Conservation (phyloP, 2,113 vertebrate species). For the Oostethus manadensis region DNA sequence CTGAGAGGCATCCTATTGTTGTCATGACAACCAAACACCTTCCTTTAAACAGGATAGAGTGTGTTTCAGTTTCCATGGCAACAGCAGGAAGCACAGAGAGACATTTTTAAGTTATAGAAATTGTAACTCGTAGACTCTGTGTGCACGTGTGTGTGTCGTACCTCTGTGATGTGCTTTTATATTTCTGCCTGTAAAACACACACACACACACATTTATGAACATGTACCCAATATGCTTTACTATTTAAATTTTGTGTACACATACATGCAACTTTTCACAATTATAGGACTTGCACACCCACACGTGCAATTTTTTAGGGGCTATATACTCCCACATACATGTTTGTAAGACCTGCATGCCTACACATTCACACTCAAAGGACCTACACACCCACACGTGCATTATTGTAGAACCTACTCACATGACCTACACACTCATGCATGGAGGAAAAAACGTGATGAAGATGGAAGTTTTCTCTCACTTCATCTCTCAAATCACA, state of each 20-base stretch:
- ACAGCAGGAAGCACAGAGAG: slow-evolving; percentile 52
- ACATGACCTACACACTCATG: background rate
- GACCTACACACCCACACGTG: background rate
- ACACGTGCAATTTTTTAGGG: too few species aligned
- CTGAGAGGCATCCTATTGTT: slow-evolving; percentile 20
- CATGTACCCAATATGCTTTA: too few species aligned
- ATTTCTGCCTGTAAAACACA: slow-evolving; percentile 75
- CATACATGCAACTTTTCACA: too few species aligned
- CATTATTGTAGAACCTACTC: background rate
- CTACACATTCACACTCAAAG: background rate
- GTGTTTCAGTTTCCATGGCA: slow-evolving; percentile 44
- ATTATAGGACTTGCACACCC: too few species aligned
- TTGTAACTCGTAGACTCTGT: background rate
- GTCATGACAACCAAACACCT: slow-evolving; percentile 29
- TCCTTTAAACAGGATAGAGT: slow-evolving; percentile 34
- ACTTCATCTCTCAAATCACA: too few species aligned
- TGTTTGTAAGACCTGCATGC: too few species aligned
- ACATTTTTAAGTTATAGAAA: slow-evolving; percentile 8
- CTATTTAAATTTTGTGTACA: too few species aligned
- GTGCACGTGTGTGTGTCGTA: slow-evolving; percentile 49
- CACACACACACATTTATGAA: background rate
- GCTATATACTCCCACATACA: too few species aligned
- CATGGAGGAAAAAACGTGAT: too few species aligned
- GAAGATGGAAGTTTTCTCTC: too few species aligned
- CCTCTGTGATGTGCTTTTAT: slow-evolving; percentile 74